Conservation (phyloP, 2,797 vertebrate genomes). For the Sitta carolinensis region DNA sequence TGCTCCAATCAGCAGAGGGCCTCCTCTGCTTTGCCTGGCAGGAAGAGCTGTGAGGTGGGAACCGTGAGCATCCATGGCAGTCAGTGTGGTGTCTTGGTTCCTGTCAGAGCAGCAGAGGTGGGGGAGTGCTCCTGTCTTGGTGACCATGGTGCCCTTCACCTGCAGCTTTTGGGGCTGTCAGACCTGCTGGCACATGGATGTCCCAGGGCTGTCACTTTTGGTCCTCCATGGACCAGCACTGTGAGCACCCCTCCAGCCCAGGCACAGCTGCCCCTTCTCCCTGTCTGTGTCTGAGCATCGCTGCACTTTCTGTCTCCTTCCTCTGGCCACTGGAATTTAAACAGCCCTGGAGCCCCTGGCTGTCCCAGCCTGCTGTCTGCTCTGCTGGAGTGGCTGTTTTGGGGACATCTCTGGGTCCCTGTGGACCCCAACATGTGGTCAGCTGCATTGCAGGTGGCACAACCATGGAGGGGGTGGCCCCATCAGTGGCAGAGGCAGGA, state of each 20-base stretch:
- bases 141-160: neutral
- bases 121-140: neutral
- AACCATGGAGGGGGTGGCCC: fast-evolving
- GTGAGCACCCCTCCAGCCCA: neutral
- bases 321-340: neutral
- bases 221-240: fast-evolving
- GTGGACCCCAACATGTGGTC: fast-evolving
- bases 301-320: neutral
- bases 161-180: neutral
- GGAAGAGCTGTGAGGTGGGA: neutral
- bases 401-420: neutral
- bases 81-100: neutral
- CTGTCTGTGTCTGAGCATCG: fast-evolving
- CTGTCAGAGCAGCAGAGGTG: neutral
- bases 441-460: neutral
- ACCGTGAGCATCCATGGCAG: fast-evolving
- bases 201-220: neutral
- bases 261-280: neutral
- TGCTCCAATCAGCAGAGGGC: neutral
- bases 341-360: neutral
- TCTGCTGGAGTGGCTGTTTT: neutral
- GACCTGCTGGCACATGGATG: neutral
- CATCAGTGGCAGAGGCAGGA: fast-evolving
- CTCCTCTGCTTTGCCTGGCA: neutral
- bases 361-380: neutral